These are phyloP conservation scores for Parnassius mnemosyne DNA, from an alignment of 2,888 invertebrate genomes.

Conservation along the genomic window DNA sequence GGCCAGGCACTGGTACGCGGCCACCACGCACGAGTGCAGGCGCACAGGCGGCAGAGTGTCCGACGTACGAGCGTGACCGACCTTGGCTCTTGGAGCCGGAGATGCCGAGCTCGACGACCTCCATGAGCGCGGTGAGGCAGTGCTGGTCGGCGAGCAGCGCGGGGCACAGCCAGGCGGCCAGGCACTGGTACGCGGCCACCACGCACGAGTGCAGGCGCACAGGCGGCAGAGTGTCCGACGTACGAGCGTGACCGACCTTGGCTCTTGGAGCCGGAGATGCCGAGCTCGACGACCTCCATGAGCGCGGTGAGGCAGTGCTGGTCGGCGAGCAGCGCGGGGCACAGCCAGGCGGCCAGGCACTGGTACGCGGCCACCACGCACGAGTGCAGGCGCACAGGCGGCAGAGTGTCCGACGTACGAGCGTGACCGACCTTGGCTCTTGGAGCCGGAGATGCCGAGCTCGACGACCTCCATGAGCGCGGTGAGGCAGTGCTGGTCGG, in stretches of 20 bases:
- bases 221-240: no score
- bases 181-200: no score
- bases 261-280: slow-evolving; percentile 97
- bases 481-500: slow-evolving; percentile 95
- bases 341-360: slow-evolving; percentile 94
- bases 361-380: slow-evolving; percentile 96
- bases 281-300: slow-evolving; percentile 97
- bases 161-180: no score
- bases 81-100: no score
- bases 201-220: no score
- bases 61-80: no score
- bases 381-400: slow-evolving; percentile 93
- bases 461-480: slow-evolving; percentile 98
- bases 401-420: not conserved
- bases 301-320: slow-evolving; percentile 95
- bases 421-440: slow-evolving; percentile 82
- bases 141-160: no score
- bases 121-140: no score
- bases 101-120: no score
- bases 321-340: slow-evolving; percentile 94
- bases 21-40: no score
- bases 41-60: no score
- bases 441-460: slow-evolving; percentile 97
- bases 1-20: no score
- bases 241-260: slow-evolving; percentile 64